A percentile compares a stretch with the other conserved stretches of the same genome.
phyloP scores from a whole-genome alignment of 2,888 invertebrate species.

The Tenthredo notha region DNA sequence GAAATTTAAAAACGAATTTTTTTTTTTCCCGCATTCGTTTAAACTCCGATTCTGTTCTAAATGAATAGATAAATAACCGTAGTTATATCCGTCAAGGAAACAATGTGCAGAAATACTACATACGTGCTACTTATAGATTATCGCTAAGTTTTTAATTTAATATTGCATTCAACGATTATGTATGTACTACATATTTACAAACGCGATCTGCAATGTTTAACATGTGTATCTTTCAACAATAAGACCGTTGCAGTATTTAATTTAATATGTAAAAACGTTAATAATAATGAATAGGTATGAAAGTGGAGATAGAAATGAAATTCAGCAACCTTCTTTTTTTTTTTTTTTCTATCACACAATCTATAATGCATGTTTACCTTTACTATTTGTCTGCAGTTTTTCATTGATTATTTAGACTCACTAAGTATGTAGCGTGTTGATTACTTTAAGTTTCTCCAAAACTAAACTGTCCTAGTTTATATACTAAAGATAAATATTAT shows the following conservation, averaged over 20 bases:
- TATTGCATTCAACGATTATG: neutral
- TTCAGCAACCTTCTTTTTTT: neutral
- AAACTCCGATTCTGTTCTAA: neutral
- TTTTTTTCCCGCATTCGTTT: neutral
- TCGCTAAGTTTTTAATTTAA: neutral
- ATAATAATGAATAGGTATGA: neutral
- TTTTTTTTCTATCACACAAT: neutral
- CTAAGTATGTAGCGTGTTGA: neutral
- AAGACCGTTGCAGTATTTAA: neutral
- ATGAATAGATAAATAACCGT: neutral
- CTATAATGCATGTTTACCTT: neutral
- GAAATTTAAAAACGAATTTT: neutral
- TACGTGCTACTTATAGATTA: neutral
- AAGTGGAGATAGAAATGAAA: neutral
- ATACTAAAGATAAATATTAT: neutral
- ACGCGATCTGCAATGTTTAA: neutral
- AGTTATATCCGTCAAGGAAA: neutral
- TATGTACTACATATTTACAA: neutral
- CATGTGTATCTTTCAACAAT: neutral
- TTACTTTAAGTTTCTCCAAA: neutral
- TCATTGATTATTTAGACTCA: constrained; percentile 4
- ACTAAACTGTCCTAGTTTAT: neutral
- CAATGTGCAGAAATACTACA: neutral
- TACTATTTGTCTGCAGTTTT: neutral
- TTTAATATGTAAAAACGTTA: neutral